Base-by-base conservation (phyloP, 2,797 vertebrate species). In the Phyllotis vaccarum region DNA sequence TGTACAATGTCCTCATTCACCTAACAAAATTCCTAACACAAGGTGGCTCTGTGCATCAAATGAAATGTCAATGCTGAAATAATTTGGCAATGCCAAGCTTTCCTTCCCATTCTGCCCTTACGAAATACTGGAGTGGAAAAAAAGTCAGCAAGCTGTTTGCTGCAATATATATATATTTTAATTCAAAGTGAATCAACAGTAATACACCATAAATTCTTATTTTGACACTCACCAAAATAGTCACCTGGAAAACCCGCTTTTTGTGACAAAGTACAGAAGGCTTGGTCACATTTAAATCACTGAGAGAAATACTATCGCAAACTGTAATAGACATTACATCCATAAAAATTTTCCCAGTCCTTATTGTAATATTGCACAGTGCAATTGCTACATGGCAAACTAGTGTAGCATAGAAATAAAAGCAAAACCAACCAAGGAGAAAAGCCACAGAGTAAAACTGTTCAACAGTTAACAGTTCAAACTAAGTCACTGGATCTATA, bases 291-390 rank as follows among this genome's bases (percentile, higher is more conserved):
- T 99, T 99, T 99, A 99, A 99, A 99, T 99, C 99, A 99, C 99
- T 99, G 99, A 99, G 99, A 99, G 99, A 99, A 99, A 99, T 99
- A 99, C 99, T 99, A 99, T 99, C 99, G 99, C 99, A 99, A 99
- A 99, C 99, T 99, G 99, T 99, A 99, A 99, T 99, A 99, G 99
- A 99, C 99, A 99, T 99, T 99, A 99, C 99, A 99, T 99, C 99
- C 99, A 99, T 99, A 99, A 98, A 99, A 99, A 98, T 99, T 97
- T 98, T 99, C 99, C 99, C 99, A 99, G 99, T 99, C 99, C 99
- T 99, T 99, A 99, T 99, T 99, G 99, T 99, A 99, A 99, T 99
- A 99, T 99, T 99, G 99, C 99, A 99, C 99, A 99, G 99, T 99
- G 99, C 99, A 99, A 99, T 99, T 99, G 99, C 99, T 99, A 99